These are phyloP conservation scores for Nothobranchius furzeri DNA, from an alignment of 2,113 vertebrate species.

Conservation along the genomic window DNA sequence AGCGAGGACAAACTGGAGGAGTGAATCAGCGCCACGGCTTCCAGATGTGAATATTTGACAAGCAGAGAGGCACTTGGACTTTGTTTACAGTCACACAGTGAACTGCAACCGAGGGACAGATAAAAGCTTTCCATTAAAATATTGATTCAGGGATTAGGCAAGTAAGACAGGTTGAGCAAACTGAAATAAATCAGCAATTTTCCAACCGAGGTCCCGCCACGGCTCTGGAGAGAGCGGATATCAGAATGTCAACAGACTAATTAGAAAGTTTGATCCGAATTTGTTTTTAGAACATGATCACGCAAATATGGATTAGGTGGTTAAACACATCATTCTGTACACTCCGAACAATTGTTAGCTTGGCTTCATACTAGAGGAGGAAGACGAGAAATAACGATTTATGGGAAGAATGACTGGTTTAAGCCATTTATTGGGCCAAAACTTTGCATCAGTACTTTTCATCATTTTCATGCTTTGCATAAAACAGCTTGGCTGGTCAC, in stretches of 20 bases:
- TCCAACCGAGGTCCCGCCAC: slow-evolving; percentile 21
- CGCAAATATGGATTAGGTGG: background rate
- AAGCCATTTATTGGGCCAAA: too few species aligned
- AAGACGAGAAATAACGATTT: background rate
- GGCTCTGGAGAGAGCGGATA: slow-evolving; percentile 36
- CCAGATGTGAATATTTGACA: slow-evolving; percentile 36
- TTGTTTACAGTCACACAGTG: slow-evolving; percentile 45
- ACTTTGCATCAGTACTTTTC: too few species aligned
- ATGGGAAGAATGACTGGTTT: too few species aligned
- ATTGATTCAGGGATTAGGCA: slow-evolving; percentile 50
- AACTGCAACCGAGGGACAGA: slow-evolving; percentile 32
- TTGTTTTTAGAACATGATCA: slow-evolving; percentile 6
- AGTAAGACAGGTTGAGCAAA: slow-evolving; percentile 32
- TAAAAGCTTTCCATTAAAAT: slow-evolving; percentile 51
- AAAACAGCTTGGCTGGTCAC: too few species aligned
- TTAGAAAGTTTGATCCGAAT: slow-evolving; percentile 15
- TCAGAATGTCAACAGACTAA: slow-evolving; percentile 33
- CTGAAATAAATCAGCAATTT: slow-evolving; percentile 41
- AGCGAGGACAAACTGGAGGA: slow-evolving; percentile 14
- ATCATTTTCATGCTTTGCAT: too few species aligned
- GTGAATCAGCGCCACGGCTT: slow-evolving; percentile 36
- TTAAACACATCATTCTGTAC: background rate
- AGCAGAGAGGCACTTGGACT: slow-evolving; percentile 33
- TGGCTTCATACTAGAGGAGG: background rate
- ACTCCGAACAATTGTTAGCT: background rate